Evolutionary conservation across 2,797 vertebrate species (phyloP).

Genomic region (Anguilla pacifica): DNA sequence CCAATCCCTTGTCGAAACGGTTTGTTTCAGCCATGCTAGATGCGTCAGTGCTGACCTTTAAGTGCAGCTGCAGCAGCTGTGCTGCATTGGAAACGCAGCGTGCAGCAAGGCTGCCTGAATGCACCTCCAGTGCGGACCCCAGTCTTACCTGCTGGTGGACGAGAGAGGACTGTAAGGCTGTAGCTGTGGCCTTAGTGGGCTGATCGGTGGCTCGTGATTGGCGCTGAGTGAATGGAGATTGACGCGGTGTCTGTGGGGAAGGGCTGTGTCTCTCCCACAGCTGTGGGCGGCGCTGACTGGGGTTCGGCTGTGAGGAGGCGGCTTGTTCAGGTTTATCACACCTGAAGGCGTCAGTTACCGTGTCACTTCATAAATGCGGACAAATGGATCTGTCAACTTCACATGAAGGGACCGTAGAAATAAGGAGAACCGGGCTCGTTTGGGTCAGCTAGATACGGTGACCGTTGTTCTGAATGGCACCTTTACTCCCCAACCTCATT

Average conservation of each 20-base stretch:
- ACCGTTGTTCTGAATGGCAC: constrained; percentile 3
- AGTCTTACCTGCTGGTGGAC: not conserved
- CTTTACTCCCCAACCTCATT: constrained; percentile 9
- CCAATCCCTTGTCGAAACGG: not conserved
- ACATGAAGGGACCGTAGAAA: not conserved
- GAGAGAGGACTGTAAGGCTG: not conserved
- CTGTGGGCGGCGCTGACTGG: not conserved
- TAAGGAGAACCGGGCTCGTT: not conserved
- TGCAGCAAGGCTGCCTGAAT: not conserved
- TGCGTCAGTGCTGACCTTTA: not conserved
- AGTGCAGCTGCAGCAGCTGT: not conserved
- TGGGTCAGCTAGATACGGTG: not conserved
- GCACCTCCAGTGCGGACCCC: not conserved
- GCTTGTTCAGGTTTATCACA: not conserved
- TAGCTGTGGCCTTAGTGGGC: not conserved
- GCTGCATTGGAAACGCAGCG: not conserved
- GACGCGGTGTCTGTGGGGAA: not conserved
- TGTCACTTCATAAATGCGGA: not conserved
- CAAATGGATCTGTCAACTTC: not conserved
- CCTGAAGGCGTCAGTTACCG: not conserved
- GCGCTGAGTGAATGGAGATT: not conserved
- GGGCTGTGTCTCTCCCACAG: not conserved
- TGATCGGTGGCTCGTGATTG: not conserved
- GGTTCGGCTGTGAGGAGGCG: not conserved
- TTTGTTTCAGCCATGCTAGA: not conserved